Evolutionary conservation across 2,888 invertebrate genomes (phyloP).

Genomic region (Neocrepidodera transversa): DNA sequence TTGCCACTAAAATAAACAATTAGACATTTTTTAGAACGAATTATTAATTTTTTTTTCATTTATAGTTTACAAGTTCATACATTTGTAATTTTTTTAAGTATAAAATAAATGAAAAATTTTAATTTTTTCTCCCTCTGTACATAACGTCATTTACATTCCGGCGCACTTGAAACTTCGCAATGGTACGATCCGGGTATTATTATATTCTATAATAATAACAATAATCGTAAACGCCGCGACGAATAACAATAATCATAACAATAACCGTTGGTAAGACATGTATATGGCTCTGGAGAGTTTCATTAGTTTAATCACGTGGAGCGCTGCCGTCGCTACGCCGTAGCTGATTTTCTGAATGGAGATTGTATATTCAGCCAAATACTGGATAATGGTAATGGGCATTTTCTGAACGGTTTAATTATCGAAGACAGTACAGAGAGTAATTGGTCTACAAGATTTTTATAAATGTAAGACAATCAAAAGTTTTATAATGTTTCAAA

Average conservation of each 20-base stretch:
- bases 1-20: no score
- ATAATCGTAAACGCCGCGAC: conserved; percentile 55
- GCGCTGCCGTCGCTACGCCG: conserved; percentile 35
- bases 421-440: conserved; percentile 40
- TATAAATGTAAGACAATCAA: no score
- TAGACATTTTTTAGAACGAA: no score
- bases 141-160: neutral
- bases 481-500: no score
- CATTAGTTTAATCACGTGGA: conserved; percentile 57
- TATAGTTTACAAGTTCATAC: no score
- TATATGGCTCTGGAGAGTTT: conserved; percentile 56
- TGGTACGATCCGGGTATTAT: conserved; percentile 46
- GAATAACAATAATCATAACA: conserved; percentile 60
- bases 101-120: no score
- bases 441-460: neutral
- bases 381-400: conserved; percentile 6
- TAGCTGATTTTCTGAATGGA: neutral
- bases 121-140: no score
- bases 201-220: conserved; percentile 55
- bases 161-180: conserved; percentile 33
- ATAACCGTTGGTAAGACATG: conserved; percentile 58
- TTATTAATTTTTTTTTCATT: no score
- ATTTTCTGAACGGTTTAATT: conserved; percentile 8
- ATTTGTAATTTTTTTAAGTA: no score
- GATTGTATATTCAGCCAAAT: conserved; percentile 23